A percentile compares a stretch with the other conserved stretches of the same genome.
Evolutionary conservation across 2,113 vertebrate genomes (phyloP).

Genomic region (Hippotragus niger): DNA sequence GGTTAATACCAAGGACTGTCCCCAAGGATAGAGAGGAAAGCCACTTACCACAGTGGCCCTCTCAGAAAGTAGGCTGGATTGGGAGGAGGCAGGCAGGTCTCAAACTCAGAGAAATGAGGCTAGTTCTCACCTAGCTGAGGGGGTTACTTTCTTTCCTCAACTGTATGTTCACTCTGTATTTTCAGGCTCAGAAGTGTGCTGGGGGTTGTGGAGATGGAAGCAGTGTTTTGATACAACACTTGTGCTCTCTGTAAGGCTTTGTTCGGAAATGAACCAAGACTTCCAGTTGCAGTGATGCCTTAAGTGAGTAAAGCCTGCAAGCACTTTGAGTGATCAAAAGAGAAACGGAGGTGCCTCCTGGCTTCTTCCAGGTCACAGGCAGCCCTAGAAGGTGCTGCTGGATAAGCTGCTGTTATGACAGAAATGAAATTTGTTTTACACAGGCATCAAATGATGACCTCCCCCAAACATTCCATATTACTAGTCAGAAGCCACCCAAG

Average conservation of each 20-base stretch:
- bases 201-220: neutral
- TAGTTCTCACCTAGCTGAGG: neutral
- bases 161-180: neutral
- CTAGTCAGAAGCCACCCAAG: neutral
- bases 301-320: neutral
- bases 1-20: slow-evolving; percentile 34
- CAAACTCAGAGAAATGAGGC: neutral
- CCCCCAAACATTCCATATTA: neutral
- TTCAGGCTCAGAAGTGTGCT: neutral
- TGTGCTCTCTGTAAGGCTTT: neutral
- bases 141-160: neutral
- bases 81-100: neutral
- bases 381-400: neutral
- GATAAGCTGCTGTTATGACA: neutral
- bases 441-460: neutral
- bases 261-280: neutral
- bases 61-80: neutral
- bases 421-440: neutral
- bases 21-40: slow-evolving; percentile 7
- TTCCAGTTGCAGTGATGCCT: neutral
- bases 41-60: neutral
- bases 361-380: neutral
- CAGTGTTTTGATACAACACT: neutral
- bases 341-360: neutral
- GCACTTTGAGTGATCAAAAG: neutral